A percentile compares a stretch with the other conserved stretches of the same genome.
Evolutionary conservation across 2,888 invertebrate species (phyloP).

Genomic region (Arge pagana): DNA sequence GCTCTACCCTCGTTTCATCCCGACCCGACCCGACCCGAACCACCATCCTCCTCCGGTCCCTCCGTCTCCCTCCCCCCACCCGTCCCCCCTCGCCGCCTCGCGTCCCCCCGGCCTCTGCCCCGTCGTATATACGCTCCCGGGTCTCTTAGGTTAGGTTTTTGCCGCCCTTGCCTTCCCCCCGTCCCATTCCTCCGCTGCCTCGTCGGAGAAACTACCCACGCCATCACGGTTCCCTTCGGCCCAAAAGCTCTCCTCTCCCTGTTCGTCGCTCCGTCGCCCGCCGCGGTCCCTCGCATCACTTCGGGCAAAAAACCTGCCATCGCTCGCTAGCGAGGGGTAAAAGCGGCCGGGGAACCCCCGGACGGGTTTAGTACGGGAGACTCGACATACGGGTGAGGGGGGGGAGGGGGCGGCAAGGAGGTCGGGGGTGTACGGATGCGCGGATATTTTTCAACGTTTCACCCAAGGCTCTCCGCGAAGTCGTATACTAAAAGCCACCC

Average conservation of each 20-base stretch:
- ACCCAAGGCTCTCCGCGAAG: constrained; percentile 36
- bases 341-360: constrained; percentile 33
- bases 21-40: constrained; percentile 21
- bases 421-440: constrained; percentile 42
- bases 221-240: constrained; percentile 21
- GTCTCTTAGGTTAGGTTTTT: constrained; percentile 55
- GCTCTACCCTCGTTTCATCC: constrained; percentile 23
- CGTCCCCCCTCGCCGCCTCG: constrained; percentile 12
- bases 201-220: constrained; percentile 17
- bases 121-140: constrained; percentile 37
- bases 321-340: constrained; percentile 34
- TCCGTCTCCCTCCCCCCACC: constrained; percentile 18
- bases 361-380: constrained; percentile 34
- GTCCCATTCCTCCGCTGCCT: constrained; percentile 33
- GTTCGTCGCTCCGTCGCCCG: constrained; percentile 32
- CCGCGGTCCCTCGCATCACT: constrained; percentile 40
- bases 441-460: constrained; percentile 51
- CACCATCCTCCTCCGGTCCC: constrained; percentile 21
- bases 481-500: constrained; percentile 15
- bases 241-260: constrained; percentile 32
- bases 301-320: constrained; percentile 52
- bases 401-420: constrained; percentile 41
- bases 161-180: constrained; percentile 42
- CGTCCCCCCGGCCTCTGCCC: constrained; percentile 3
- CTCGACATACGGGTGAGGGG: constrained; percentile 7